Conservation (phyloP, 2,888 invertebrate species). For the Hydrotaea cyrtoneurina region DNA sequence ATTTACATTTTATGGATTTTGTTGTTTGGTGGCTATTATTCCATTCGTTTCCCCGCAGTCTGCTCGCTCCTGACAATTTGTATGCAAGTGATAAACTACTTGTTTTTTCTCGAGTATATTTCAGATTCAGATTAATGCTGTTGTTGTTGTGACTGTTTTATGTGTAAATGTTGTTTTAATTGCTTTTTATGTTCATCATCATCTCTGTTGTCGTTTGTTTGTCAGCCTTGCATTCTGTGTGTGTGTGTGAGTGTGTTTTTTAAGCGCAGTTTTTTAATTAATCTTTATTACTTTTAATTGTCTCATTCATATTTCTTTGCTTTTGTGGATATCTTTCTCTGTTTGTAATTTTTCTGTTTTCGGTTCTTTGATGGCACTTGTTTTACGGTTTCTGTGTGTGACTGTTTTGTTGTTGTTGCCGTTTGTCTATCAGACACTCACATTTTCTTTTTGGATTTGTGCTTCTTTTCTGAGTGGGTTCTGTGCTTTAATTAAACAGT, state of each 20-base stretch:
- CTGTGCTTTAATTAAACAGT: constrained; percentile 57
- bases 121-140: constrained; percentile 5
- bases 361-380: constrained; percentile 54
- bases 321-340: constrained; percentile 29
- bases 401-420: neutral
- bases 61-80: neutral
- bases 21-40: neutral
- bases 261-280: constrained; percentile 56
- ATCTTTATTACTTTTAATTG: constrained; percentile 68
- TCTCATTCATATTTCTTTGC: constrained; percentile 62
- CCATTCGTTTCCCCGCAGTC: neutral
- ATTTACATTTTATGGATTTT: constrained; percentile 23
- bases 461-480: constrained; percentile 43
- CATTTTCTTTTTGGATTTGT: neutral
- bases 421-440: constrained; percentile 18
- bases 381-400: constrained; percentile 32
- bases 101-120: constrained; percentile 2
- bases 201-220: constrained; percentile 23
- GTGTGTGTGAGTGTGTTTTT: constrained; percentile 34
- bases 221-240: neutral
- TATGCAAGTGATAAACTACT: constrained; percentile 27
- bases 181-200: constrained; percentile 51
- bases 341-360: constrained; percentile 12
- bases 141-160: neutral
- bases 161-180: constrained; percentile 38